Evolutionary conservation across 2,113 vertebrate species (phyloP).

Genomic region (Acanthochromis polyacanthus): DNA sequence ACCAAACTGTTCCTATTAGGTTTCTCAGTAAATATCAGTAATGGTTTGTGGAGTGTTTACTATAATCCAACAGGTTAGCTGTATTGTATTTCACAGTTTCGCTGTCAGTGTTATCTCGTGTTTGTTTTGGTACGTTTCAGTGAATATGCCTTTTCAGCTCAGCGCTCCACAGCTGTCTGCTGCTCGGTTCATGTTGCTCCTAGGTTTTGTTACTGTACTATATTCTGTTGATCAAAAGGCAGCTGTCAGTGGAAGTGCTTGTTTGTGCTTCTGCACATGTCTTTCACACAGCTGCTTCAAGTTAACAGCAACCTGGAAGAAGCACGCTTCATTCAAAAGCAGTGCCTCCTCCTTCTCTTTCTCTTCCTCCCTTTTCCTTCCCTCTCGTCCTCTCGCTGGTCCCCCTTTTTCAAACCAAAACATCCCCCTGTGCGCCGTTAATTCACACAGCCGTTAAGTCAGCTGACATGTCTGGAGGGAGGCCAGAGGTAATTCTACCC

Average conservation of each 20-base stretch:
- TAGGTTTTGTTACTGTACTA: conserved; percentile 22
- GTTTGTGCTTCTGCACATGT: conserved; percentile 36
- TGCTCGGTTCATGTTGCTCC: conserved; percentile 20
- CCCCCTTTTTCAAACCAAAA: conserved; percentile 77
- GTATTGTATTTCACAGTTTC: conserved; percentile 23
- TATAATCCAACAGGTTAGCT: conserved; percentile 6
- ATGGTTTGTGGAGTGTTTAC: not conserved
- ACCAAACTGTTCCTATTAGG: not conserved
- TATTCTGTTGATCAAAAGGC: conserved; percentile 51
- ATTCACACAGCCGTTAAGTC: conserved; percentile 79
- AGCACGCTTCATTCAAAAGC: conserved; percentile 66
- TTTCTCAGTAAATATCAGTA: conserved; percentile 3
- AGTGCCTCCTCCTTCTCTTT: conserved; percentile 63
- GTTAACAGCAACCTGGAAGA: conserved; percentile 69
- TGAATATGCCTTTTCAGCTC: conserved; percentile 20
- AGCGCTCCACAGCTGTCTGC: not conserved
- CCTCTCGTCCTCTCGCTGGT: conserved; percentile 47
- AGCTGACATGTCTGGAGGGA: conserved; percentile 74
- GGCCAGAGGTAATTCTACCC: conserved; percentile 80
- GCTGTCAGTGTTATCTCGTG: conserved; percentile 17
- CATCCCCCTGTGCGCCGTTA: conserved; percentile 71
- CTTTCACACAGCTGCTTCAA: conserved; percentile 79
- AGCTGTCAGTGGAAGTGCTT: conserved; percentile 39
- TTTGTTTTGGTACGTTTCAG: conserved; percentile 24
- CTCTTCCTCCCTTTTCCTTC: conserved; percentile 39